Evolutionary conservation across 2,797 vertebrate species (phyloP).

Genomic region (Sebastiscus albofasciatus): DNA sequence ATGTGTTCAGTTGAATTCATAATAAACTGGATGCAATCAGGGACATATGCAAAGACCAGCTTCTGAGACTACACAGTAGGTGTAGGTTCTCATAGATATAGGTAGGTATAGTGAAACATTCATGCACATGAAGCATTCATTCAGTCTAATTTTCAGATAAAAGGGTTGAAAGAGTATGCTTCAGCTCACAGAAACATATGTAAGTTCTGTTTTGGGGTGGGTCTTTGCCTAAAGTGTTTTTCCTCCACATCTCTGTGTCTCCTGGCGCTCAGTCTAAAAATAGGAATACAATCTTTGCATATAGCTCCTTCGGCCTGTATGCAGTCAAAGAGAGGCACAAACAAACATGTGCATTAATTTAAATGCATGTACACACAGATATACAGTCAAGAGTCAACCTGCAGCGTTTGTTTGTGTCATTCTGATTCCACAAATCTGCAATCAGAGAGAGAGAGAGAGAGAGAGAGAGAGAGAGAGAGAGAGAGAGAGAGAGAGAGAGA

Average conservation of each 20-base stretch:
- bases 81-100: background rate
- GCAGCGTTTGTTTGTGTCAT: background rate
- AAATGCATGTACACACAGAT: background rate
- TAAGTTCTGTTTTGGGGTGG: constrained; percentile 19
- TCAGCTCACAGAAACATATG: background rate
- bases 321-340: background rate
- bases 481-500: background rate
- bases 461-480: background rate
- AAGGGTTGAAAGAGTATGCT: background rate
- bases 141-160: background rate
- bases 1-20: background rate
- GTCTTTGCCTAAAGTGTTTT: constrained; percentile 22
- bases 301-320: background rate
- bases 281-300: constrained; percentile 11
- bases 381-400: background rate
- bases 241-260: constrained; percentile 20
- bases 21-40: background rate
- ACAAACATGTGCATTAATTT: background rate
- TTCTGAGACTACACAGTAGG: background rate
- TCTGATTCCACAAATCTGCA: constrained; percentile 2
- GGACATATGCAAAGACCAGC: background rate
- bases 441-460: constrained; percentile 6
- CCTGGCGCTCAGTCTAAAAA: constrained; percentile 20
- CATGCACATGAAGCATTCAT: background rate
- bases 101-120: background rate